These are phyloP conservation scores for Gnathonemus longibarbis DNA, from an alignment of 2,113 vertebrate genomes.

Conservation along the genomic window DNA sequence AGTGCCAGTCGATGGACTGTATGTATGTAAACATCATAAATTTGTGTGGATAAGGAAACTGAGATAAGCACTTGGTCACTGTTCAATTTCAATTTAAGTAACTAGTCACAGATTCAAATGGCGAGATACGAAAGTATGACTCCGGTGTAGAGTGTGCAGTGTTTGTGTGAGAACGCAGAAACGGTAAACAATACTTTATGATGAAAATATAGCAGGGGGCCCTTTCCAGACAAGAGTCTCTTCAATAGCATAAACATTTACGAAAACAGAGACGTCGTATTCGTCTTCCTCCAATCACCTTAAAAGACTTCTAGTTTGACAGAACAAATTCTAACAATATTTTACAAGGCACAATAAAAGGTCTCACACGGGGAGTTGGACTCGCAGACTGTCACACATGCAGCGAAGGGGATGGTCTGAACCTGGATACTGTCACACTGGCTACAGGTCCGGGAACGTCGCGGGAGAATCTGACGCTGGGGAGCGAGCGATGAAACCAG, in stretches of 20 bases:
- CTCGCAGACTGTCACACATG: neutral
- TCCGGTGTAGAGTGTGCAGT: neutral
- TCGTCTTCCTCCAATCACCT: neutral
- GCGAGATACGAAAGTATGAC: neutral
- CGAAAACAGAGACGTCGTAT: neutral
- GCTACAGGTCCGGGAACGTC: neutral
- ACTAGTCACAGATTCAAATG: neutral
- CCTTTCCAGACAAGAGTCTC: constrained; percentile 3
- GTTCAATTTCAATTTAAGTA: neutral
- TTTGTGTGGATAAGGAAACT: neutral
- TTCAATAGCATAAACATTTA: neutral
- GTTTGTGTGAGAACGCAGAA: neutral
- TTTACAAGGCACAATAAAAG: constrained; percentile 1
- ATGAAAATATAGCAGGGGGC: neutral
- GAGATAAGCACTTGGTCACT: neutral
- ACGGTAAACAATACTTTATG: neutral
- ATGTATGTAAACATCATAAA: constrained; percentile 6
- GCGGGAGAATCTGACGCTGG: neutral
- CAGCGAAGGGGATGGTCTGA: neutral
- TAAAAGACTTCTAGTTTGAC: neutral
- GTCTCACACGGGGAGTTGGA: neutral
- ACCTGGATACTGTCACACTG: neutral
- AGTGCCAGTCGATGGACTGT: neutral
- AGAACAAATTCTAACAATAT: constrained; percentile 5
- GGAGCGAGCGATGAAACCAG: neutral